Percentiles rank a stretch among this genome's conserved stretches.
Conservation (phyloP, 2,113 vertebrate species). For the Ptilonorhynchus violaceus region DNA sequence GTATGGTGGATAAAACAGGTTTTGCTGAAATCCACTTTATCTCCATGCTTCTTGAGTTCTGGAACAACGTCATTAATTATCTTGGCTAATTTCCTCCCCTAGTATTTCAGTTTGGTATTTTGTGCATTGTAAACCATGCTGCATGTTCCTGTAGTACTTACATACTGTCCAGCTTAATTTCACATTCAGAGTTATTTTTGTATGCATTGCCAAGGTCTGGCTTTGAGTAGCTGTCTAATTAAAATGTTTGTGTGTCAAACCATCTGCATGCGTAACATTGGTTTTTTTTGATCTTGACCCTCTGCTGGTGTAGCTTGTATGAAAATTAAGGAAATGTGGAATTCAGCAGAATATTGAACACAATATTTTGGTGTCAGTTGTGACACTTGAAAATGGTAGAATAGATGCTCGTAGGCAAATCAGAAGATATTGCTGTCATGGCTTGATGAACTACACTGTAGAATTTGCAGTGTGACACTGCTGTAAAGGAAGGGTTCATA, state of each 20-base stretch:
- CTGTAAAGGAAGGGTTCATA: not conserved
- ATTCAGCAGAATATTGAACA: not conserved
- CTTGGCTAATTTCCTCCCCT: not conserved
- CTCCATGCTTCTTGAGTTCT: not conserved
- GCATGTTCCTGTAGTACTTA: not conserved
- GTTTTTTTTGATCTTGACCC: not conserved
- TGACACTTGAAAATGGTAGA: not conserved
- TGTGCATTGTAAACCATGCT: not conserved
- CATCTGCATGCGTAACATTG: not conserved
- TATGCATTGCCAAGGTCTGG: not conserved
- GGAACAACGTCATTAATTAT: not conserved
- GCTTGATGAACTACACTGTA: not conserved
- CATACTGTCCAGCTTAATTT: not conserved
- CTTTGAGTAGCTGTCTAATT: slow-evolving; percentile 12
- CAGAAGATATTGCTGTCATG: not conserved
- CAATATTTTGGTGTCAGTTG: not conserved
- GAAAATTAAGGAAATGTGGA: not conserved
- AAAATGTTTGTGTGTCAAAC: not conserved
- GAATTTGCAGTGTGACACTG: not conserved
- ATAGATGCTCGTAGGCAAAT: not conserved
- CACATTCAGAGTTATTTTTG: not conserved
- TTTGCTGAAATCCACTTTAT: not conserved
- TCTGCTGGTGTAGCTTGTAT: not conserved
- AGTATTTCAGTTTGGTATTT: slow-evolving; percentile 3
- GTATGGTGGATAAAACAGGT: not conserved